Evolutionary conservation across 1,140 invertebrate species (phyloP), one percentile per base, ranked within the genome.

Genomic region (Phortica variegata): DNA sequence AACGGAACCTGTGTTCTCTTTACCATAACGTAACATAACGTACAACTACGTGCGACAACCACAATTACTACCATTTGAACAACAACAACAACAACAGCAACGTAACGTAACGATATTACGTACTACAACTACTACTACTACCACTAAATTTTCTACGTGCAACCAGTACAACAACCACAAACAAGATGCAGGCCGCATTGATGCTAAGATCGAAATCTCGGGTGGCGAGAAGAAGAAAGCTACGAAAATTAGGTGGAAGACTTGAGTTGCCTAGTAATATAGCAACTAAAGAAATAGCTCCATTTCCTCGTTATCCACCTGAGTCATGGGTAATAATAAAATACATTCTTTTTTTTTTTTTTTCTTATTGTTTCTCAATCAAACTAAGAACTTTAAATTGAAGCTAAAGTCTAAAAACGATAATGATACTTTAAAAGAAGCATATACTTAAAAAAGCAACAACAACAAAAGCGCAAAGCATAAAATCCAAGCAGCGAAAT

Each of bases 121-220:
- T 50, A 44, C 42, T 13, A 10, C 31, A 29, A 29, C 26, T 23
- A 47, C 43, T 61, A 52, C 36, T 50, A 52, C 41, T 42, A 42
- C 29, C 17, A 15, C 20, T 49, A 77, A 65, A 76, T 46, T 50
- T 50, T 36, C 33, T 49, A 46, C 47, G 47, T 56, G 51, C 56
- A 61, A 60, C 49, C 49, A 47, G 47, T 47, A 49, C 32, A 62
- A 63, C 76, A 69, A 82, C 80, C 78, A 80, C 80, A 77, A 81
- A 82, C 83, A 86, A 85, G 79, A 90, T 91, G 88, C 89, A 91
- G 83, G 89, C 89, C 80, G 89, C 88, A 82, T 84, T 91, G 81
- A 88, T 90, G 81, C 85, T 91, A 81, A 87, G 88, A 83, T 84
- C 87, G 77, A 90, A 90, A 81, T 87, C 88, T 82, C 85, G 87